Percentiles rank a stretch among this genome's conserved stretches.
phyloP scores from a whole-genome alignment of 2,797 vertebrate genomes.

The Sebastes itinus region DNA sequence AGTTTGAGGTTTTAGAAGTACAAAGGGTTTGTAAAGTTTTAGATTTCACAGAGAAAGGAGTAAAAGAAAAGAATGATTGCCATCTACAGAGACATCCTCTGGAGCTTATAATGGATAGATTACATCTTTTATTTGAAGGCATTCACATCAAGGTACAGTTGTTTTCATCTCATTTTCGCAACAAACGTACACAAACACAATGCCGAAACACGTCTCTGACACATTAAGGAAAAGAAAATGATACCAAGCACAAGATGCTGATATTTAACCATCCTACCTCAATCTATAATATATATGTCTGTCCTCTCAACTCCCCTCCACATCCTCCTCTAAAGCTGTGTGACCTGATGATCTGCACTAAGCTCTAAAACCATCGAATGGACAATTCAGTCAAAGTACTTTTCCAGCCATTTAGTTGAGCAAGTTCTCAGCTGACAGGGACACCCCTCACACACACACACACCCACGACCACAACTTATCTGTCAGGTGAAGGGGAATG shows the following conservation, averaged over 20 bases:
- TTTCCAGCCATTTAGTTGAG: constrained; percentile 35
- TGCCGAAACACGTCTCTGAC: background rate
- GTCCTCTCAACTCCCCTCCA: background rate
- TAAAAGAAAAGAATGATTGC: background rate
- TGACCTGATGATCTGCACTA: constrained; percentile 2
- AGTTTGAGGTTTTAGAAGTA: background rate
- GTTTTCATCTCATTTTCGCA: constrained; percentile 5
- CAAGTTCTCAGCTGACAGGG: constrained; percentile 34
- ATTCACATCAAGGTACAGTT: background rate
- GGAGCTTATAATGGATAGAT: background rate
- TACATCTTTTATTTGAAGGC: background rate
- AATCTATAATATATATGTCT: background rate
- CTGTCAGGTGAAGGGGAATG: constrained; percentile 13
- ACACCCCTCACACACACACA: background rate
- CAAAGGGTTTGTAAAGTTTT: constrained; percentile 5
- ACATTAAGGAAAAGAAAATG: background rate
- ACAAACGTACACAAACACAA: background rate
- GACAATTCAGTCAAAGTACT: constrained; percentile 22
- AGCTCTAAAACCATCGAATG: constrained; percentile 29
- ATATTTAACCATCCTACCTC: background rate
- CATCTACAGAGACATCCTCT: background rate
- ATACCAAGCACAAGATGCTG: background rate
- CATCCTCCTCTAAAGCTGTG: background rate
- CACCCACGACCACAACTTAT: background rate
- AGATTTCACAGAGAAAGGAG: background rate